Conservation (phyloP, 1,140 invertebrate species). For the Tenebrio molitor region DNA sequence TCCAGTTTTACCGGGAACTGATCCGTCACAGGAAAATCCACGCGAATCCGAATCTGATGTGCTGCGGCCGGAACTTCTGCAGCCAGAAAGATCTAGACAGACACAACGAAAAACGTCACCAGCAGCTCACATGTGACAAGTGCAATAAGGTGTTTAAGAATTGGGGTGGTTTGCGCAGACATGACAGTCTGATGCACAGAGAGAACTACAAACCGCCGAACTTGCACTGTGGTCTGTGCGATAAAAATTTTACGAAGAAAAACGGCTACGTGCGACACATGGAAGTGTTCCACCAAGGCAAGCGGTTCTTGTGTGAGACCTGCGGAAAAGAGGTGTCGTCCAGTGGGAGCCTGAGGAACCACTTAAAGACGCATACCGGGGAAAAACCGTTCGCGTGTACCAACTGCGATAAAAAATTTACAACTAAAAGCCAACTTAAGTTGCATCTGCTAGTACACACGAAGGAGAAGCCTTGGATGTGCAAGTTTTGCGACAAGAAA, state of each 20-base stretch:
- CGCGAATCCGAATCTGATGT: background rate
- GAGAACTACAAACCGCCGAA: too few relatives aligned
- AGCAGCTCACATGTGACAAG: too few relatives aligned
- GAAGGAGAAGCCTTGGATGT: conserved; percentile 84
- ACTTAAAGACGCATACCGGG: conserved; percentile 4
- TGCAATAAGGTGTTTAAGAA: too few relatives aligned
- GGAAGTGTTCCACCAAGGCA: background rate
- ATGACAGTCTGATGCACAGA: too few relatives aligned
- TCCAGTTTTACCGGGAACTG: too few relatives aligned
- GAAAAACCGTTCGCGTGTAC: conserved; percentile 42
- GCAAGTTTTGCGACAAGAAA: conserved; percentile 71
- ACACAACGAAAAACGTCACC: conserved; percentile 48
- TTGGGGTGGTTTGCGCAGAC: too few relatives aligned
- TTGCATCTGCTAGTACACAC: conserved; percentile 74
- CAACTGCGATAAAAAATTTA: conserved; percentile 50
- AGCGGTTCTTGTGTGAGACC: background rate
- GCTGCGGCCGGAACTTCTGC: conserved; percentile 1
- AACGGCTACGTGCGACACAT: conserved; percentile 1
- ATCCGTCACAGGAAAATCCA: background rate
- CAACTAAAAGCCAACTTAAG: conserved; percentile 65
- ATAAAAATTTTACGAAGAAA: conserved; percentile 44
- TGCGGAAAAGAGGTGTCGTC: conserved; percentile 1
- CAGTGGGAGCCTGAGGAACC: conserved; percentile 19
- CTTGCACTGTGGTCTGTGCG: conserved; percentile 13
- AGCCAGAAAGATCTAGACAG: background rate